A percentile compares a stretch with the other conserved stretches of the same genome.
phyloP scores from a whole-genome alignment of 2,888 invertebrate genomes.

The Trissonchulus latispiculum region DNA sequence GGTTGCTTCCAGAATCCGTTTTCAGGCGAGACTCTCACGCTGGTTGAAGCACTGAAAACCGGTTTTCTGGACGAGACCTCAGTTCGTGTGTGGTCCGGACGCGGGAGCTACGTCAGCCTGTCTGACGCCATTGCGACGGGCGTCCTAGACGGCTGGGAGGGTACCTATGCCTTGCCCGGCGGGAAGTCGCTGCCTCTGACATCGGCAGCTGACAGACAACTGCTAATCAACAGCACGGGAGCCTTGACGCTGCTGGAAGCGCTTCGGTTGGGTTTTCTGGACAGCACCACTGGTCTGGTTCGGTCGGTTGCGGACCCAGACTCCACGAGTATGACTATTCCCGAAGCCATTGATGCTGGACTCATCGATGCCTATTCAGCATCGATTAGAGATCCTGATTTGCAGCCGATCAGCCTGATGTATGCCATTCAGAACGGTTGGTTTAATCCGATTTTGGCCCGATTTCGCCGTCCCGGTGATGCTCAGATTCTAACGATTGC shows the following conservation, averaged over 20 bases:
- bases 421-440: neutral
- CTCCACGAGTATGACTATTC: conserved; percentile 61
- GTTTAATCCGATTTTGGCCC: neutral
- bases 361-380: neutral
- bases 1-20: conserved; percentile 2
- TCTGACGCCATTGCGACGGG: neutral
- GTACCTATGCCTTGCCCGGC: neutral
- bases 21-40: conserved; percentile 17
- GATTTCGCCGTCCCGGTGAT: no score
- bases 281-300: neutral
- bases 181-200: conserved; percentile 1
- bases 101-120: neutral
- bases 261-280: neutral
- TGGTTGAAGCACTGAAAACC: conserved; percentile 1
- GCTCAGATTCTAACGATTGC: neutral
- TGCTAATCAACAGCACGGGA: neutral
- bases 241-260: conserved; percentile 4
- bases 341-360: conserved; percentile 57
- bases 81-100: neutral
- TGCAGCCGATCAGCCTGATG: neutral
- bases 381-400: neutral
- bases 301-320: neutral
- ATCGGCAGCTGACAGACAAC: neutral
- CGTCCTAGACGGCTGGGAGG: conserved; percentile 14
- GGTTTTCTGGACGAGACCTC: conserved; percentile 7